phyloP scores from a whole-genome alignment of 2,888 invertebrate genomes.

The Linhomoeus sp. region DNA sequence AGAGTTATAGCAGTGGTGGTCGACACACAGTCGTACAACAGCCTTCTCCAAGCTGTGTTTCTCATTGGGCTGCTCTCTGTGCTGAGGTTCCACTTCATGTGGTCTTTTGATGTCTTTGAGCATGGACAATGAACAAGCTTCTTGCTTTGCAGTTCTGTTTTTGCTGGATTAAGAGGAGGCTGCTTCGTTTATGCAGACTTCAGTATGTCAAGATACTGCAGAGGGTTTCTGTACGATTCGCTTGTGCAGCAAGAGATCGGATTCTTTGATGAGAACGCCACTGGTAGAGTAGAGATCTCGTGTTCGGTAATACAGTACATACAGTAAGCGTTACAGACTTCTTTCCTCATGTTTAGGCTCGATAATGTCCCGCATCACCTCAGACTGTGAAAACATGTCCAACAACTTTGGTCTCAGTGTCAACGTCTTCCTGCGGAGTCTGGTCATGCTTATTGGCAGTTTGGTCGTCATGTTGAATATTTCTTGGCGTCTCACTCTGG shows the following conservation, averaged over 20 bases:
- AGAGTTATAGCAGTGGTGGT: conserved; percentile 31
- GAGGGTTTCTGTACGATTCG: conserved; percentile 19
- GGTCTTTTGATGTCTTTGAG: too few species aligned
- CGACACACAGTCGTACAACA: conserved; percentile 24
- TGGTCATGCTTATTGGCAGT: conserved; percentile 29
- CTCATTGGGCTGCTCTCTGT: conserved; percentile 23
- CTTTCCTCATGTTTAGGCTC: conserved; percentile 23
- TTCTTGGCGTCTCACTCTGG: conserved; percentile 30
- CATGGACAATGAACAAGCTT: too few species aligned
- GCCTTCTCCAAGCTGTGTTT: conserved; percentile 21
- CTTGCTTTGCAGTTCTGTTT: conserved; percentile 24
- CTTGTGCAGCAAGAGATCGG: conserved; percentile 29
- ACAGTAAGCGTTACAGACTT: too few species aligned
- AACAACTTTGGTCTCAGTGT: conserved; percentile 30
- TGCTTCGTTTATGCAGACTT: conserved; percentile 25
- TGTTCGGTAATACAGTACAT: too few species aligned
- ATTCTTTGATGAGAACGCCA: conserved; percentile 29
- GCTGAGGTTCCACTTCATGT: too few species aligned
- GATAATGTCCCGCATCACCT: conserved; percentile 31
- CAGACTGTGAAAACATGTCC: conserved; percentile 32
- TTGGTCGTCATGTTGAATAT: conserved; percentile 31
- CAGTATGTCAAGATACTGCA: conserved; percentile 24
- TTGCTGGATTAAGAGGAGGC: conserved; percentile 29
- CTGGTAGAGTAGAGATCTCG: too few species aligned
- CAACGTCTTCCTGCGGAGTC: conserved; percentile 29